Evolutionary conservation across 2,888 invertebrate species (phyloP).

Genomic region (Tethea ocularis): DNA sequence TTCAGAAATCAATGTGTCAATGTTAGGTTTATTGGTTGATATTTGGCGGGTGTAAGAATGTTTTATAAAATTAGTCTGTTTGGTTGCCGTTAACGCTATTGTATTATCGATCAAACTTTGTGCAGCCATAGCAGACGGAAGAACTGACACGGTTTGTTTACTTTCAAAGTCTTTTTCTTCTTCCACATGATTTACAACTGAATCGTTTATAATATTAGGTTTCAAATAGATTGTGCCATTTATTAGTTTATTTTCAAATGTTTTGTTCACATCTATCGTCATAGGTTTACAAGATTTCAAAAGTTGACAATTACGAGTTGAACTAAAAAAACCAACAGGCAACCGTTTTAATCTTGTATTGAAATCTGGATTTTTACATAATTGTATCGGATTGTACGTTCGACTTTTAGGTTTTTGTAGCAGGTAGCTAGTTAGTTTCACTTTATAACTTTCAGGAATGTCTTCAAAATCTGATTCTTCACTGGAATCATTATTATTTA

Average conservation of each 20-base stretch:
- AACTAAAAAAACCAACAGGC: slow-evolving; percentile 61
- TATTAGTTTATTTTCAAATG: slow-evolving; percentile 63
- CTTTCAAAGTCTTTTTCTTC: slow-evolving; percentile 11
- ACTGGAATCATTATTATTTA: slow-evolving; percentile 12
- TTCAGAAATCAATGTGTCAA: slow-evolving; percentile 30
- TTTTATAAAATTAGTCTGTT: background rate
- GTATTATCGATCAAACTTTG: slow-evolving; percentile 56
- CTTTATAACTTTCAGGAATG: slow-evolving; percentile 33
- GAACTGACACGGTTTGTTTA: slow-evolving; percentile 34
- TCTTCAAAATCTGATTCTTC: slow-evolving; percentile 18
- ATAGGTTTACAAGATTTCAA: slow-evolving; percentile 65
- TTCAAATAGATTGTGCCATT: slow-evolving; percentile 59
- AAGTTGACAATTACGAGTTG: slow-evolving; percentile 54
- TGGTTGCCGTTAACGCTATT: slow-evolving; percentile 14
- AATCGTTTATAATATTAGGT: slow-evolving; percentile 16
- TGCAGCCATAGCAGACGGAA: slow-evolving; percentile 53
- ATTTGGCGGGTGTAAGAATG: background rate
- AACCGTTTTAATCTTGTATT: slow-evolving; percentile 69
- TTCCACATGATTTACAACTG: slow-evolving; percentile 15
- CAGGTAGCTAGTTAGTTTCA: slow-evolving; percentile 56
- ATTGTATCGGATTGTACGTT: slow-evolving; percentile 62
- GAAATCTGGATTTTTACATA: slow-evolving; percentile 78
- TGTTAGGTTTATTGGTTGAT: background rate
- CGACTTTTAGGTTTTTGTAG: slow-evolving; percentile 63
- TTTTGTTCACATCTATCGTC: slow-evolving; percentile 68